Evolutionary conservation across 1,140 invertebrate genomes (phyloP).

Genomic region (Littorina saxatilis): DNA sequence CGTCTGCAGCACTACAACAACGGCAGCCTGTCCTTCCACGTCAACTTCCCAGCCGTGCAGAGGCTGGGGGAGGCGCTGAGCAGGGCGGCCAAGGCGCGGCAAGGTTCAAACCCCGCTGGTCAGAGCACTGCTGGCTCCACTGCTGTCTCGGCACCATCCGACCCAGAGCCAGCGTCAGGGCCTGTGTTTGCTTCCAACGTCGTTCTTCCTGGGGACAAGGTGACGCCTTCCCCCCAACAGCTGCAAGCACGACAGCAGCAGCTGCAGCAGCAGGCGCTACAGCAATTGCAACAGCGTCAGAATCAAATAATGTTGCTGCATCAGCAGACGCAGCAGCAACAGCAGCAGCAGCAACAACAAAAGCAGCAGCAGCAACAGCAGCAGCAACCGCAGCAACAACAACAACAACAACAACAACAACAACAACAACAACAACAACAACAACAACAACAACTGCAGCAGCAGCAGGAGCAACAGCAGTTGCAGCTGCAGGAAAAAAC

Average conservation of each 20-base stretch:
- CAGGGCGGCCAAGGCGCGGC: background rate
- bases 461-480: constrained; percentile 32
- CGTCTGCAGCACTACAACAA: background rate
- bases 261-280: background rate
- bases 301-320: background rate
- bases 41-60: background rate
- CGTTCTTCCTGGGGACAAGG: background rate
- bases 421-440: constrained; percentile 27
- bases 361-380: constrained; percentile 24
- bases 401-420: constrained; percentile 22
- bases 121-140: no score
- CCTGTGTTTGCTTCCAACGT: no score
- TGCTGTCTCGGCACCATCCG: background rate
- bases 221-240: background rate
- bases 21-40: constrained; percentile 3
- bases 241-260: background rate
- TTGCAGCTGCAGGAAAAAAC: background rate
- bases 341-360: constrained; percentile 19
- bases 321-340: background rate
- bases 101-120: background rate
- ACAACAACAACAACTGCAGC: constrained; percentile 20
- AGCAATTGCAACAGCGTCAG: constrained; percentile 25
- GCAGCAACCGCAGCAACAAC: constrained; percentile 27
- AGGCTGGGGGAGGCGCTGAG: background rate
- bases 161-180: background rate